A percentile compares a stretch with the other conserved stretches of the same genome.
Evolutionary conservation across 2,888 invertebrate genomes (phyloP).

Genomic region (Platerodrilus igneus): DNA sequence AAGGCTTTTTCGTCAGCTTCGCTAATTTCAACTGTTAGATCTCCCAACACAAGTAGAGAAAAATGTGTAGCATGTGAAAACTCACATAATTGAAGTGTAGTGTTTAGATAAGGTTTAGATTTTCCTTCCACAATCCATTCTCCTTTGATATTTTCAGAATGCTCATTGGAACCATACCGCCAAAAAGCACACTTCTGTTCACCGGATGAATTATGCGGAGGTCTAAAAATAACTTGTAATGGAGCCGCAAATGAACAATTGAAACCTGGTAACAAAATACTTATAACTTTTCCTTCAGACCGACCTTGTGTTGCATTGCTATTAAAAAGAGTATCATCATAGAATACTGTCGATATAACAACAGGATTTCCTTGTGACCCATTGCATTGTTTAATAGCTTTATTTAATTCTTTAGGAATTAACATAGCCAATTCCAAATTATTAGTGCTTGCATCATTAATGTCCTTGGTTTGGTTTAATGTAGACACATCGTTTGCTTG

Average conservation of each 20-base stretch:
- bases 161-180: conserved; percentile 46
- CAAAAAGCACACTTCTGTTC: conserved; percentile 49
- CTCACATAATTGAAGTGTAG: conserved; percentile 23
- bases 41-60: conserved; percentile 10
- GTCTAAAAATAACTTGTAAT: conserved; percentile 51
- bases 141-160: conserved; percentile 43
- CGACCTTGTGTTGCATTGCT: background rate
- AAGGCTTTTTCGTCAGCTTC: conserved; percentile 31
- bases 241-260: conserved; percentile 51
- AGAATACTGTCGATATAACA: conserved; percentile 19
- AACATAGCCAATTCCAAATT: conserved; percentile 23
- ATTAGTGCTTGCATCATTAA: conserved; percentile 4
- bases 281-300: conserved; percentile 51
- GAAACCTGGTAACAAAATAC: conserved; percentile 54
- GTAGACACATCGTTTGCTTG: conserved; percentile 1
- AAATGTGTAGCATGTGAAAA: conserved; percentile 14
- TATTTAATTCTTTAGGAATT: conserved; percentile 22
- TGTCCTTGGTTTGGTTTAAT: background rate
- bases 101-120: conserved; percentile 31
- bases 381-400: conserved; percentile 6
- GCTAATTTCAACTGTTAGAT: conserved; percentile 27
- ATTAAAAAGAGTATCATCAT: conserved; percentile 25
- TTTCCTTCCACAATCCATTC: conserved; percentile 15
- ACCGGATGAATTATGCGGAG: conserved; percentile 12
- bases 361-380: conserved; percentile 8